Evolutionary conservation across 2,113 vertebrate species (phyloP).

Genomic region (Dunckerocampus dactyliophorus): DNA sequence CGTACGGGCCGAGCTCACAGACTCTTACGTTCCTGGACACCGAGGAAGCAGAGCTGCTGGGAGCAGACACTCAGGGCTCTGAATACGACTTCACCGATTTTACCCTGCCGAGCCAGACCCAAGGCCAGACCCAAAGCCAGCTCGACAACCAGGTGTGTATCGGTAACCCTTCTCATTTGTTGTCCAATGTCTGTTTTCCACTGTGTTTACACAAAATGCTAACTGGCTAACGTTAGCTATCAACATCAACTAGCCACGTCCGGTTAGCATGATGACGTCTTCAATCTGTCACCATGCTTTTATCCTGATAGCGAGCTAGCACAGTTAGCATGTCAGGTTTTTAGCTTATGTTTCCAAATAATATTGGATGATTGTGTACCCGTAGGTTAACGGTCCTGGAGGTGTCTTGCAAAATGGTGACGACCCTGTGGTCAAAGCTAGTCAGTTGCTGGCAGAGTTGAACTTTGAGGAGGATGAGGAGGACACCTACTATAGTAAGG

Average conservation of each 20-base stretch:
- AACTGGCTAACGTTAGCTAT: slow-evolving; percentile 24
- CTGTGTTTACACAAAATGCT: slow-evolving; percentile 26
- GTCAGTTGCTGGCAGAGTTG: slow-evolving; percentile 90
- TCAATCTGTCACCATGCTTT: slow-evolving; percentile 23
- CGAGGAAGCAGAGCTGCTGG: slow-evolving; percentile 91
- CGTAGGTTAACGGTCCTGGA: slow-evolving; percentile 89
- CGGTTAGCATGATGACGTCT: slow-evolving; percentile 37
- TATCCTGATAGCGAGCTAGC: slow-evolving; percentile 10
- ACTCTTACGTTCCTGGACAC: slow-evolving; percentile 96
- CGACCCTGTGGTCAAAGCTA: slow-evolving; percentile 87
- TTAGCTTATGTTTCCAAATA: too few relatives aligned
- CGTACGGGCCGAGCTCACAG: slow-evolving; percentile 97
- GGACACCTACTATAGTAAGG: slow-evolving; percentile 98
- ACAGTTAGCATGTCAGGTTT: background rate
- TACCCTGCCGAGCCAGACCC: slow-evolving; percentile 90
- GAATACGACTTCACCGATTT: slow-evolving; percentile 97
- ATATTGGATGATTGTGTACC: background rate
- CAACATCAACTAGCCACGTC: slow-evolving; percentile 14
- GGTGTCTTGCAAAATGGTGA: slow-evolving; percentile 92
- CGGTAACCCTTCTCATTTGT: background rate
- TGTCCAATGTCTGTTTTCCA: too few relatives aligned
- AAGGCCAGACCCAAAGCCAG: slow-evolving; percentile 78
- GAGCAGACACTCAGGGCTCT: slow-evolving; percentile 93
- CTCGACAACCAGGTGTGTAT: slow-evolving; percentile 73
- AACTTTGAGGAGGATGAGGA: slow-evolving; percentile 98